Evolutionary conservation across 2,888 invertebrate species (phyloP).

Genomic region (Scaptodrosophila latifasciaeformis): DNA sequence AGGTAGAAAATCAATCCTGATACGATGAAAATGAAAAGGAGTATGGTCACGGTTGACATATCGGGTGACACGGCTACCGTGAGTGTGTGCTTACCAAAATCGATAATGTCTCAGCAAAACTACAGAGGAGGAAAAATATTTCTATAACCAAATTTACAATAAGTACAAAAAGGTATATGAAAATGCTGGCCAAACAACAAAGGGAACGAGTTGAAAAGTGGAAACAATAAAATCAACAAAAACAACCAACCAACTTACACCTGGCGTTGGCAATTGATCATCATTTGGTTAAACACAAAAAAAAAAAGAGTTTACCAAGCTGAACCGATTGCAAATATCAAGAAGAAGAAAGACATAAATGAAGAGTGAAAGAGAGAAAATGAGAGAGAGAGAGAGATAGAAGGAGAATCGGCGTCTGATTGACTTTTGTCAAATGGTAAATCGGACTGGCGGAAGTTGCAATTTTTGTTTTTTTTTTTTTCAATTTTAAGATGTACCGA

Average conservation of each 20-base stretch:
- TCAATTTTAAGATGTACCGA: too few relatives aligned
- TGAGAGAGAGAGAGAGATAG: too few relatives aligned
- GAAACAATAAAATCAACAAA: slow-evolving; percentile 26
- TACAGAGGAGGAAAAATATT: too few relatives aligned
- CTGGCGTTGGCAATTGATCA: slow-evolving; percentile 15
- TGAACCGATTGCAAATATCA: too few relatives aligned
- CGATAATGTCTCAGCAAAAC: slow-evolving; percentile 40
- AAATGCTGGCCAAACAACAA: slow-evolving; percentile 27
- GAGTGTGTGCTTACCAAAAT: slow-evolving; percentile 22
- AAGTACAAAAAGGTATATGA: neutral
- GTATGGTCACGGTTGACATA: too few relatives aligned
- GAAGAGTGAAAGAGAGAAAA: too few relatives aligned
- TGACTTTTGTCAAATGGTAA: slow-evolving; percentile 14
- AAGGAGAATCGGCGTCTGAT: neutral
- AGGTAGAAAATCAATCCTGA: too few relatives aligned
- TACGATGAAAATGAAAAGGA: too few relatives aligned
- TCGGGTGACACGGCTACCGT: slow-evolving; percentile 50
- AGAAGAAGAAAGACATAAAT: neutral
- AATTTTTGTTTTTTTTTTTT: slow-evolving; percentile 4
- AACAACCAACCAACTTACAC: slow-evolving; percentile 7
- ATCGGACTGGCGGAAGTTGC: slow-evolving; percentile 59
- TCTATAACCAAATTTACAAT: too few relatives aligned
- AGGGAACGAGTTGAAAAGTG: slow-evolving; percentile 54
- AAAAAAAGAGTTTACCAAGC: too few relatives aligned
- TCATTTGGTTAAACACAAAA: neutral